Base-by-base conservation (phyloP, 2,113 vertebrate genomes). In the Hyaena hyaena region DNA sequence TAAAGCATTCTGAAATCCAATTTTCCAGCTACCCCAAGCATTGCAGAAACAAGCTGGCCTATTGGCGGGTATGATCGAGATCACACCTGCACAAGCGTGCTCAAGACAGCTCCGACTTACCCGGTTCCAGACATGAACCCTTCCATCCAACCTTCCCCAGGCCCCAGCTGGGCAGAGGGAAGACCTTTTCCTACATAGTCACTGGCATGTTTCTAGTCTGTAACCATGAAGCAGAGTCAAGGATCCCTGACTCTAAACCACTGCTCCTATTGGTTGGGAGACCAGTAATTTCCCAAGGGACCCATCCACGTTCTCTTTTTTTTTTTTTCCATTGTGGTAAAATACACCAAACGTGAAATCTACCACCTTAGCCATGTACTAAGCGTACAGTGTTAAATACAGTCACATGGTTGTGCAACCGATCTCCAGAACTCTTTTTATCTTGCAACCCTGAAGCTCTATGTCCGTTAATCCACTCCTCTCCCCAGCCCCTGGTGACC, bases 81-180 rank as follows among this genome's bases (percentile, higher is more conserved):
- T n/a, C 23, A 16, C 50, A 23, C 33, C 24, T 48, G 35, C 53
- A 21, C 10, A 10, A 4, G 28, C 2, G 2, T 26, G 55, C 2
- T 2, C 12, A 43, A 73, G 77, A 17, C 35, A n/a, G 24, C 35
- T 35, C 58, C 10, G 77, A 24, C 23, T 31, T 24, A 19, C 10
- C 4, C 16, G 5, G 80, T 16, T 81, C 68, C n/a, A 5, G 33
- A 28, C 0, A 0, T 0, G 4, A 61, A 53, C 28, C 14, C 45
- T 43, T 86, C 87, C 61, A 33, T 17, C 24, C 33, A 11, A 23
- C 33, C 69, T 33, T 58, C 84, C 69, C 71, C 53, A 61, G 31
- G 35, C 11, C 10, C 61, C 23, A 8, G 7, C 10, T 11, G 48
- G 55, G 35, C 35, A n/a, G 55, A 71, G 48, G 65, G 31, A 76